These are phyloP conservation scores for Myotis findleyi DNA, from an alignment of 2,797 vertebrate genomes.

Conservation along the genomic window DNA sequence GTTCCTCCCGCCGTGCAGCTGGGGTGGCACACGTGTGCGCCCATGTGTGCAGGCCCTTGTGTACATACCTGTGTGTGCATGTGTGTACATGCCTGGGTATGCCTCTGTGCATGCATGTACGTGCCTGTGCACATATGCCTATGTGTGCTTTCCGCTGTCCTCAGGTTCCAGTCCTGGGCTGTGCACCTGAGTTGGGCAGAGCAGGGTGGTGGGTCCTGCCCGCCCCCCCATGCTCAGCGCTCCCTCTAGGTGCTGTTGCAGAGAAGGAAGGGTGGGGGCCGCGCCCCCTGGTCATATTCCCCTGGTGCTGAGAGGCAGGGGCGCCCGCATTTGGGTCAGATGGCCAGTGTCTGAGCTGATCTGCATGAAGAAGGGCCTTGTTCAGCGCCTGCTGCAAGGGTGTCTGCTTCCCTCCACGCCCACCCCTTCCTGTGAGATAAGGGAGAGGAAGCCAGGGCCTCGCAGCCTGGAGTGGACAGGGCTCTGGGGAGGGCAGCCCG, in stretches of 20 bases:
- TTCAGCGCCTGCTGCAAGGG: not conserved
- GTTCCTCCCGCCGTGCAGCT: not conserved
- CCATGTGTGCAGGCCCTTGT: no score
- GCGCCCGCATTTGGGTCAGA: not conserved
- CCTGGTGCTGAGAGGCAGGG: not conserved
- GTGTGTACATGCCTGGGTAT: not conserved
- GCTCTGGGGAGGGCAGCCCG: accelerated
- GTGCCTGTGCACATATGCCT: not conserved
- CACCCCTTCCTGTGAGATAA: not conserved
- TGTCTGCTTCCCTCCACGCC: not conserved
- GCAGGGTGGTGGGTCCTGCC: not conserved
- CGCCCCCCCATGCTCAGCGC: accelerated
- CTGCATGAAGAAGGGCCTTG: not conserved
- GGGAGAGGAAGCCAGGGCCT: not conserved
- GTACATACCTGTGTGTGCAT: no score
- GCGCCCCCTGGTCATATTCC: not conserved
- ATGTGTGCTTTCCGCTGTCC: not conserved
- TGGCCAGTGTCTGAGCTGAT: not conserved
- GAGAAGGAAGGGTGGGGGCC: not conserved
- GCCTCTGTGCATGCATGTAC: not conserved
- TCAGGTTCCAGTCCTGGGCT: not conserved
- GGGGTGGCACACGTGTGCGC: not conserved
- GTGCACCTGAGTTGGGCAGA: not conserved
- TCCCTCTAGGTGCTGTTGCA: not conserved
- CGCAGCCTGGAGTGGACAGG: not conserved